Evolutionary conservation across 2,113 vertebrate species (phyloP).

Genomic region (Oryzias javanicus): DNA sequence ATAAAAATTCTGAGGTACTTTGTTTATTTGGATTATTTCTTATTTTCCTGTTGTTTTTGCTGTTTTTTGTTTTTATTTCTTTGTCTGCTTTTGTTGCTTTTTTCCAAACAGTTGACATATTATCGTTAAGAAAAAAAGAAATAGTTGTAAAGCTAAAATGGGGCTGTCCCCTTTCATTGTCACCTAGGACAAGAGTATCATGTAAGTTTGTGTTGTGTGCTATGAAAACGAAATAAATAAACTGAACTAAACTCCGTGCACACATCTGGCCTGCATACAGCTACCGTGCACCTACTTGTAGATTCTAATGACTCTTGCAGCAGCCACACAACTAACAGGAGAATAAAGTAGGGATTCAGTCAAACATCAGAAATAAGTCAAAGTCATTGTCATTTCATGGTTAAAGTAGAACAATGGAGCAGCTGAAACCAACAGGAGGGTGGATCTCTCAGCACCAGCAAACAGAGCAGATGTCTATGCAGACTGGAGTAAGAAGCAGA

Average conservation of each 20-base stretch:
- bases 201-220: background rate
- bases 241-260: conserved; percentile 21
- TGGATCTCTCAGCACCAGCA: conserved; percentile 17
- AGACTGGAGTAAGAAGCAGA: conserved; percentile 18
- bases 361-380: conserved; percentile 10
- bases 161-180: too few species aligned
- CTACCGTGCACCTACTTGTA: conserved; percentile 39
- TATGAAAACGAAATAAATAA: too few species aligned
- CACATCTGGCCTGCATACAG: conserved; percentile 44
- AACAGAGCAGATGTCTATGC: conserved; percentile 43
- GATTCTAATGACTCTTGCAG: conserved; percentile 14
- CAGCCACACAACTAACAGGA: conserved; percentile 19
- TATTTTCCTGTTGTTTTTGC: too few species aligned
- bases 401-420: conserved; percentile 30
- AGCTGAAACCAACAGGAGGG: conserved; percentile 25
- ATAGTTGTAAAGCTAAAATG: too few species aligned
- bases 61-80: too few species aligned
- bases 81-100: too few species aligned
- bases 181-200: background rate
- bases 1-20: too few species aligned
- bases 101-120: too few species aligned
- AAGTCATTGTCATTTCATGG: background rate
- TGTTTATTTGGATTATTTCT: too few species aligned
- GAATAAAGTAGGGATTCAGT: conserved; percentile 5
- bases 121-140: too few species aligned